Evolutionary conservation across 1,140 invertebrate genomes (phyloP).

Genomic region (Pseudomyrmex flavicornis): DNA sequence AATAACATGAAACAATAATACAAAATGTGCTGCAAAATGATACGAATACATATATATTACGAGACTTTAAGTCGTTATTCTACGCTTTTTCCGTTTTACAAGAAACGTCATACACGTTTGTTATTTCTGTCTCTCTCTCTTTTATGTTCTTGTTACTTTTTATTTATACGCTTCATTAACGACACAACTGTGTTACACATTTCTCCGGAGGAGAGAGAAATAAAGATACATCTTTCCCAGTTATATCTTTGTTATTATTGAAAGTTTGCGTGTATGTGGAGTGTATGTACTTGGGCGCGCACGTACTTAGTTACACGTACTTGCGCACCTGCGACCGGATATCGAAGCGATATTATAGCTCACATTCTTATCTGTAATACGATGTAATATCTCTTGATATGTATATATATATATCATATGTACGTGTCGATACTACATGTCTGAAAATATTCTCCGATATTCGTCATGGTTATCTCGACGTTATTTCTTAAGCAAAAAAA

Average conservation of each 20-base stretch:
- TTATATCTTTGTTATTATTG: constrained; percentile 30
- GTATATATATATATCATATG: neutral
- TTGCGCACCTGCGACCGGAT: constrained; percentile 33
- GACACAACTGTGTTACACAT: neutral
- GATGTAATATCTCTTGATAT: constrained; percentile 46
- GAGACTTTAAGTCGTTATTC: constrained; percentile 13
- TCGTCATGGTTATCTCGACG: constrained; percentile 17
- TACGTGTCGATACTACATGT: constrained; percentile 26
- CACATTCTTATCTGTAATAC: constrained; percentile 46
- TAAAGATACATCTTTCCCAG: neutral
- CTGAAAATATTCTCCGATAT: constrained; percentile 32
- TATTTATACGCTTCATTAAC: neutral
- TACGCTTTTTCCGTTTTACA: neutral
- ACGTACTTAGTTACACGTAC: constrained; percentile 5
- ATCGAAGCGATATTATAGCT: constrained; percentile 39
- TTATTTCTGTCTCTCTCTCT: neutral
- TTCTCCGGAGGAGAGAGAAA: neutral
- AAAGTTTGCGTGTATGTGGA: constrained; percentile 25
- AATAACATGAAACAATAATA: neutral
- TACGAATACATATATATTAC: neutral
- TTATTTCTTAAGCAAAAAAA: constrained; percentile 13
- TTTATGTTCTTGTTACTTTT: neutral
- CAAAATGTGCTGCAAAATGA: constrained; percentile 40
- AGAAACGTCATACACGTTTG: neutral
- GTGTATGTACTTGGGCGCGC: neutral